A percentile compares a stretch with the other conserved stretches of the same genome.
Conservation (phyloP, 2,888 invertebrate genomes). For the Drosophila maculinotata region DNA sequence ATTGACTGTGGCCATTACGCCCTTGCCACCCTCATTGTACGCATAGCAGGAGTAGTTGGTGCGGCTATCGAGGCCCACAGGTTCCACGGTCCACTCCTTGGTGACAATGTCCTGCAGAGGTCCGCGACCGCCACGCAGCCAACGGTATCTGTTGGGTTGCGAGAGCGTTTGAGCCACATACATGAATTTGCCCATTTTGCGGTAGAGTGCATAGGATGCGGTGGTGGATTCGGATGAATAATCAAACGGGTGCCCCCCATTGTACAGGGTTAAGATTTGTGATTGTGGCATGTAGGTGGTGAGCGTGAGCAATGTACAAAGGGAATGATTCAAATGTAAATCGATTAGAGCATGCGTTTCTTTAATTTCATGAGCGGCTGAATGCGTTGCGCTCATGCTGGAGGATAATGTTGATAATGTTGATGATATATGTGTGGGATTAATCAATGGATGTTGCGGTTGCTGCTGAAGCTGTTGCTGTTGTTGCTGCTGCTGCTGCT, state of each 20-base stretch:
- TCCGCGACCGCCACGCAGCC: constrained; percentile 91
- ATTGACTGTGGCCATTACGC: constrained; percentile 88
- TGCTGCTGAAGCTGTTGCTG: no score
- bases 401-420: constrained; percentile 47
- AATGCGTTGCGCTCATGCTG: constrained; percentile 50
- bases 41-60: constrained; percentile 96
- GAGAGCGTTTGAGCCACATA: constrained; percentile 81
- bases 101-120: constrained; percentile 91
- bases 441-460: constrained; percentile 28
- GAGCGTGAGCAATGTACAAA: constrained; percentile 82
- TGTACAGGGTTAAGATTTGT: constrained; percentile 82
- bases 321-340: constrained; percentile 81
- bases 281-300: constrained; percentile 82
- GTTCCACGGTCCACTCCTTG: constrained; percentile 92
- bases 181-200: constrained; percentile 84
- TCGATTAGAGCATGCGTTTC: constrained; percentile 83
- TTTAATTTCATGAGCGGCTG: constrained; percentile 76
- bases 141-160: constrained; percentile 88
- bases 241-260: constrained; percentile 54
- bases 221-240: constrained; percentile 47
- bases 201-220: constrained; percentile 70
- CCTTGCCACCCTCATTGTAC: constrained; percentile 93
- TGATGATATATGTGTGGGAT: constrained; percentile 50
- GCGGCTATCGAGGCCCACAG: constrained; percentile 93
- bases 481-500: constrained; percentile 50